Conservation (phyloP, 2,888 invertebrate genomes). For the Caenorhabditis sp. region DNA sequence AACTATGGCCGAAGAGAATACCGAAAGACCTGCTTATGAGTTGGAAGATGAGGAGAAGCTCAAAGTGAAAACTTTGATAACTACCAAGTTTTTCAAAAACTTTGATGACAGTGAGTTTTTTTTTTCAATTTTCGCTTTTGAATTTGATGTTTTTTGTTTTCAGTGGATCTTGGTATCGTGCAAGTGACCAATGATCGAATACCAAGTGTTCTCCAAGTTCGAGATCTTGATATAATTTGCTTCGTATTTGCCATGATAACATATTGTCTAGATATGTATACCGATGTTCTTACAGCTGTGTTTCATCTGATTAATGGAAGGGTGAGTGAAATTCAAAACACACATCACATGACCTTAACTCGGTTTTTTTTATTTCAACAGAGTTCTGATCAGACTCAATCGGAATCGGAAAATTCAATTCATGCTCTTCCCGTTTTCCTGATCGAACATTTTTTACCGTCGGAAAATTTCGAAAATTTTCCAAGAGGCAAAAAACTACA, state of each 20-base stretch:
- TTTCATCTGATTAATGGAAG: conserved; percentile 44
- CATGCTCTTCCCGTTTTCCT: too few relatives aligned
- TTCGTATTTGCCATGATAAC: conserved; percentile 56
- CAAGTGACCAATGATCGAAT: conserved; percentile 50
- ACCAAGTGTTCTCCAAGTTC: conserved; percentile 46
- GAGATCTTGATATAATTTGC: conserved; percentile 55
- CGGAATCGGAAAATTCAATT: too few relatives aligned
- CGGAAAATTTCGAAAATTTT: too few relatives aligned
- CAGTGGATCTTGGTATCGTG: conserved; percentile 33
- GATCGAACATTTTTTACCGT: too few relatives aligned
- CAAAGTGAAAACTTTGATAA: conserved; percentile 11
- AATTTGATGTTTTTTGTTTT: background rate
- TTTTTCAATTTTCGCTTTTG: background rate
- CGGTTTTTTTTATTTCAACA: too few relatives aligned
- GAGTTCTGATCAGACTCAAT: too few relatives aligned
- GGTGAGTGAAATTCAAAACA: conserved; percentile 38
- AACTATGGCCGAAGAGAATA: background rate
- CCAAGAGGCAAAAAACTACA: too few relatives aligned
- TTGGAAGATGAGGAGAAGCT: conserved; percentile 1
- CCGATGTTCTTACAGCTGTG: conserved; percentile 44
- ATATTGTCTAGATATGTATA: conserved; percentile 53
- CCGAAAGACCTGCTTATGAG: background rate
- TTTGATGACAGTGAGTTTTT: background rate
- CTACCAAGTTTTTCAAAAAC: conserved; percentile 19
- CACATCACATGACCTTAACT: too few relatives aligned